These are phyloP conservation scores for Pangasianodon gigas DNA, from an alignment of 2,113 vertebrate genomes.

Conservation along the genomic window DNA sequence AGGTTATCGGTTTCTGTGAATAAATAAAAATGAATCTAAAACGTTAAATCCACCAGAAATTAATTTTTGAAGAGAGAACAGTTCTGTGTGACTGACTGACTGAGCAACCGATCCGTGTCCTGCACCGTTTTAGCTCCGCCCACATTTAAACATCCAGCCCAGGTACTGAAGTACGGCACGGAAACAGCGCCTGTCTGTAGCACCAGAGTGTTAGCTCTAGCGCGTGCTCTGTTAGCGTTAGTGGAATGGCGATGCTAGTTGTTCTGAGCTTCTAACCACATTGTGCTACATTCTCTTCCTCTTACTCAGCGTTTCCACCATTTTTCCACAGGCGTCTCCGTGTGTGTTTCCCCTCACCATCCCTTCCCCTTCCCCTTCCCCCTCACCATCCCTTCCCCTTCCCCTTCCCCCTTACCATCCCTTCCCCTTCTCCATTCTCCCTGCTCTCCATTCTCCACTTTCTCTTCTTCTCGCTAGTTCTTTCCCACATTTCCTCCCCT, in stretches of 20 bases:
- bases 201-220: neutral
- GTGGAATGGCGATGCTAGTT: neutral
- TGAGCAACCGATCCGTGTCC: neutral
- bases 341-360: neutral
- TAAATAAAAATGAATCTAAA: no score
- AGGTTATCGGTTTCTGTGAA: no score
- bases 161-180: neutral
- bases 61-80: neutral
- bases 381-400: neutral
- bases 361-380: neutral
- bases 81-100: neutral
- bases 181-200: neutral
- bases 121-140: neutral
- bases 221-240: neutral
- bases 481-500: neutral
- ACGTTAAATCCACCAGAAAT: neutral
- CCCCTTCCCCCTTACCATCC: no score
- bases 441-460: neutral
- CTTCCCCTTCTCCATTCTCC: no score
- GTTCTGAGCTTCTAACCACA: conserved; percentile 31
- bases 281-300: conserved; percentile 22
- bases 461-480: neutral
- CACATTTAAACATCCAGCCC: neutral
- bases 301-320: conserved; percentile 41
- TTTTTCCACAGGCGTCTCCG: conserved; percentile 31